Conservation (phyloP, 2,888 invertebrate species). For the Melieria omissa region DNA sequence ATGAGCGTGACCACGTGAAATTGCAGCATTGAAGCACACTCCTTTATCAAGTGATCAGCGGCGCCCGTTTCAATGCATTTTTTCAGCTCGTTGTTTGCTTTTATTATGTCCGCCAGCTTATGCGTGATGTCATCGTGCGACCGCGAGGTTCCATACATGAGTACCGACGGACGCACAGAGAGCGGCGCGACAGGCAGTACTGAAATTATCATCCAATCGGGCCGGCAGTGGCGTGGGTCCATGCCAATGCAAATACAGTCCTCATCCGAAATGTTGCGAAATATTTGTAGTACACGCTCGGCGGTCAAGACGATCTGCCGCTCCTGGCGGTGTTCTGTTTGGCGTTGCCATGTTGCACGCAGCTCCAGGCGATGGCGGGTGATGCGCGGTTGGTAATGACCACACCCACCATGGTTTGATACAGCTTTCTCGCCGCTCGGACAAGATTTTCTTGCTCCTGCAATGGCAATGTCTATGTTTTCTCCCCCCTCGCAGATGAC, state of each 20-base stretch:
- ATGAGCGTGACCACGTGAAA: constrained; percentile 75
- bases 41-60: constrained; percentile 73
- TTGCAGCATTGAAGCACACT: constrained; percentile 74
- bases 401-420: constrained; percentile 53
- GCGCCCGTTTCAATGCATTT: constrained; percentile 74
- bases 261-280: constrained; percentile 91
- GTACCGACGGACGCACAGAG: constrained; percentile 94
- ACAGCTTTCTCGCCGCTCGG: constrained; percentile 34
- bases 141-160: constrained; percentile 76
- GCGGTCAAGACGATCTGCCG: constrained; percentile 91
- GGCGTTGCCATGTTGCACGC: constrained; percentile 96
- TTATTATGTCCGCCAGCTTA: constrained; percentile 75
- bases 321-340: constrained; percentile 84
- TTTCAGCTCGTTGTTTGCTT: constrained; percentile 73
- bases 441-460: neutral
- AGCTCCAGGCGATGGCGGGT: constrained; percentile 87
- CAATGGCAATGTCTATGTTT: constrained; percentile 79
- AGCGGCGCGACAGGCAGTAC: constrained; percentile 95
- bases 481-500: constrained; percentile 96
- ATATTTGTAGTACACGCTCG: constrained; percentile 93
- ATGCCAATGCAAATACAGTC: constrained; percentile 90
- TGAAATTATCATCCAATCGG: constrained; percentile 94
- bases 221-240: constrained; percentile 93
- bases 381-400: constrained; percentile 89
- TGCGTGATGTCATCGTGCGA: constrained; percentile 77